phyloP scores from a whole-genome alignment of 2,113 vertebrate genomes.

The Hypanus sabinus region DNA sequence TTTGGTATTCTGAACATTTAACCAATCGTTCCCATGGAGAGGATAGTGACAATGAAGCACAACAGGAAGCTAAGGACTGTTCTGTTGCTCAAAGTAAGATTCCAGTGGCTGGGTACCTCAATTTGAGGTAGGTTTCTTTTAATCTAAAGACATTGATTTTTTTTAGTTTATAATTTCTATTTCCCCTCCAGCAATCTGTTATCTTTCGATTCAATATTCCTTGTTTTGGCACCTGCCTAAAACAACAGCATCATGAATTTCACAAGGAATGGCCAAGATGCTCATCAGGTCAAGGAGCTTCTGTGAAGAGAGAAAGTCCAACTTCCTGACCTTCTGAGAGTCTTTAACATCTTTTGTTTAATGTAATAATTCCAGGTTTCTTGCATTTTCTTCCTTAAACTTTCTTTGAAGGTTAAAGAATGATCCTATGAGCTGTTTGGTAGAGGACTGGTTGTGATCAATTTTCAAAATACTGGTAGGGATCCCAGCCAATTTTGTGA shows the following conservation, averaged over 20 bases:
- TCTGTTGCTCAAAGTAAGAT: not conserved
- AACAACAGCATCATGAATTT: slow-evolving; percentile 38
- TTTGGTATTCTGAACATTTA: not conserved
- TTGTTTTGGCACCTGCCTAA: not conserved
- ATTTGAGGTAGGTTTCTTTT: not conserved
- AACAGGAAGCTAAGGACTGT: not conserved
- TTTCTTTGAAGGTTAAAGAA: slow-evolving; percentile 47
- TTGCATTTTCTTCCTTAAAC: slow-evolving; percentile 75
- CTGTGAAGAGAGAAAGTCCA: too few relatives aligned
- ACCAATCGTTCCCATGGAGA: not conserved
- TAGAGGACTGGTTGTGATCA: not conserved
- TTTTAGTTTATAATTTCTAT: not conserved
- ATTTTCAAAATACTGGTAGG: not conserved
- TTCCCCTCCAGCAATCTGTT: not conserved
- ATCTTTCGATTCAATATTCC: not conserved
- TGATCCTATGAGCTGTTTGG: too few relatives aligned
- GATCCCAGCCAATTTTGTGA: not conserved
- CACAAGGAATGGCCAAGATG: slow-evolving; percentile 53
- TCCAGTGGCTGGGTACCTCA: not conserved
- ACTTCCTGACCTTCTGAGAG: too few relatives aligned
- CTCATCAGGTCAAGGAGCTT: too few relatives aligned
- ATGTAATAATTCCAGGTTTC: slow-evolving; percentile 40
- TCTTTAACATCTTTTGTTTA: too few relatives aligned
- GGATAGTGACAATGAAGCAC: not conserved
- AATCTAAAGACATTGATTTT: not conserved